phyloP scores from a whole-genome alignment of 1,140 invertebrate species.

The Hirudo medicinalis region DNA sequence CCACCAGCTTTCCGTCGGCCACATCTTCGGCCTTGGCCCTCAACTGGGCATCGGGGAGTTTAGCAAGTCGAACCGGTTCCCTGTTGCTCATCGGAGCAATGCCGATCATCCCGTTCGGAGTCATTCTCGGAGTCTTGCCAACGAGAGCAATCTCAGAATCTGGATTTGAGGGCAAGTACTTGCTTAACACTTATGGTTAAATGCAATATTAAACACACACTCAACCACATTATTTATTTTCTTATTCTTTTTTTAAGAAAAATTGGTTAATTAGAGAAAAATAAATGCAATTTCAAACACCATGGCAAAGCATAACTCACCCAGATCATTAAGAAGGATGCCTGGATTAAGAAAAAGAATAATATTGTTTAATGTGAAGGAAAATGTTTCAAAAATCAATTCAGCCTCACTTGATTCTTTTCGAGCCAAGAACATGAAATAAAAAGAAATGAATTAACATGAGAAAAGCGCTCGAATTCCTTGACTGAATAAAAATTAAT shows the following conservation, averaged over 20 bases:
- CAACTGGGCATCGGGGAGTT: slow-evolving; percentile 6
- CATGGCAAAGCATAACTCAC: not conserved
- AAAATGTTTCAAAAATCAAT: too few relatives aligned
- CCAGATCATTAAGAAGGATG: slow-evolving; percentile 5
- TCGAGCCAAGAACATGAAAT: too few relatives aligned
- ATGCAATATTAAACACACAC: too few relatives aligned
- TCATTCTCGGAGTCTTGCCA: not conserved
- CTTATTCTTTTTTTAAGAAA: not conserved
- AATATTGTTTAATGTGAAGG: too few relatives aligned
- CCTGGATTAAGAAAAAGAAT: not conserved
- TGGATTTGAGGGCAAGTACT: not conserved
- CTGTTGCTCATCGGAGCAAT: slow-evolving; percentile 2
- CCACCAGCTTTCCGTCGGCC: not conserved
- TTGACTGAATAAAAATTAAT: not conserved
- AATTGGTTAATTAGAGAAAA: not conserved
- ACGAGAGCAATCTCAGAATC: not conserved
- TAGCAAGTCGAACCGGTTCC: slow-evolving; percentile 3
- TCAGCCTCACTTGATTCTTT: too few relatives aligned
- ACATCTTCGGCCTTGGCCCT: not conserved
- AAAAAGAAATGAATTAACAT: too few relatives aligned
- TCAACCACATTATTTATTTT: not conserved
- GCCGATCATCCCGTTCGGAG: not conserved
- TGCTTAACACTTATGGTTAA: too few relatives aligned
- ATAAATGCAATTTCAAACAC: not conserved
- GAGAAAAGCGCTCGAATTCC: too few relatives aligned